phyloP scores from a whole-genome alignment of 92 coral and sea anemone species.

The Muricea muricata region DNA sequence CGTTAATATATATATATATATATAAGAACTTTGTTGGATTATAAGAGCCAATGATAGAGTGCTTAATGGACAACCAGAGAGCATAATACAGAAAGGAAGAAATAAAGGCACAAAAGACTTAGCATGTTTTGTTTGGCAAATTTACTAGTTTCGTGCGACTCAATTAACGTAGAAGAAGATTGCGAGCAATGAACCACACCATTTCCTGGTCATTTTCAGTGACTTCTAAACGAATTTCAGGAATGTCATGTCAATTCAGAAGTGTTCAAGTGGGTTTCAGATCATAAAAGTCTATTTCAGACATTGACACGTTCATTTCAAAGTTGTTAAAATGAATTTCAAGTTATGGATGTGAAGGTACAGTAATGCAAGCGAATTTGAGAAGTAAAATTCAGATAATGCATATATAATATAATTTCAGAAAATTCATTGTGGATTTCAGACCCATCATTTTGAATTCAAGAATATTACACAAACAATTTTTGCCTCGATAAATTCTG shows the following conservation, averaged over 20 bases:
- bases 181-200: no score
- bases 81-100: no score
- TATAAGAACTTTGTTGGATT: no score
- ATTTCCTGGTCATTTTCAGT: neutral
- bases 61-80: no score
- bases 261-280: neutral
- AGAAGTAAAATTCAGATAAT: constrained; percentile 18
- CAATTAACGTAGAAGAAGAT: no score
- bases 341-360: constrained; percentile 12
- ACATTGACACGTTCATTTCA: constrained; percentile 10
- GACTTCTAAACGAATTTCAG: neutral
- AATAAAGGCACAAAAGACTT: no score
- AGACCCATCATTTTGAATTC: constrained; percentile 1
- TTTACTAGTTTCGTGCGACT: no score
- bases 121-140: no score
- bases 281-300: neutral
- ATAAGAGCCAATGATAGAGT: no score
- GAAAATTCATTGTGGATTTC: constrained; percentile 1
- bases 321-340: constrained; percentile 23
- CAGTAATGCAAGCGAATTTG: constrained; percentile 13
- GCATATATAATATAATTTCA: constrained; percentile 18
- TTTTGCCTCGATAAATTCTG: no score
- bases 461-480: constrained; percentile 9
- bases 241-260: neutral
- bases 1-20: no score